Evolutionary conservation across 2,888 invertebrate genomes (phyloP).

Genomic region (Papilio gigon): DNA sequence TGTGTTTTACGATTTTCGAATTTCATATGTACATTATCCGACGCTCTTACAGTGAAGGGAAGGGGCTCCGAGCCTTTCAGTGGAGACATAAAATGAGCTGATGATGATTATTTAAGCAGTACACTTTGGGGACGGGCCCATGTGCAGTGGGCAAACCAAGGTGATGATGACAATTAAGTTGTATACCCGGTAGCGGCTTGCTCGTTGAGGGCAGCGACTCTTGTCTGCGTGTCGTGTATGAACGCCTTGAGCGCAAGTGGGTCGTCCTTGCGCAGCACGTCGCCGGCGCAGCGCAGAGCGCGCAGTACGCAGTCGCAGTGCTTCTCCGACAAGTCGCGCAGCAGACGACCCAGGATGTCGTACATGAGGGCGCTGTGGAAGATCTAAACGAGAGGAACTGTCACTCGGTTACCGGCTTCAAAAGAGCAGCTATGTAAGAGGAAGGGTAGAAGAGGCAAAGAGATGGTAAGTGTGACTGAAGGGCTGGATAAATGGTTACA

Average conservation of each 20-base stretch:
- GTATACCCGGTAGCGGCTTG: conserved; percentile 61
- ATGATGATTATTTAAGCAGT: too few species aligned
- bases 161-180: neutral
- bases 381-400: conserved; percentile 76
- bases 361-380: conserved; percentile 90
- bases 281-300: conserved; percentile 90
- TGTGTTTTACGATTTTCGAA: too few species aligned
- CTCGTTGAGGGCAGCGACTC: conserved; percentile 68
- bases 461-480: too few species aligned
- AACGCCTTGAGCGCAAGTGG: conserved; percentile 89
- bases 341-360: conserved; percentile 88
- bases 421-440: too few species aligned
- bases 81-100: too few species aligned
- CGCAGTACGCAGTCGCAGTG: conserved; percentile 92
- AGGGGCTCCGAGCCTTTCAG: too few species aligned
- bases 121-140: too few species aligned
- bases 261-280: conserved; percentile 92
- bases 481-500: too few species aligned
- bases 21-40: too few species aligned
- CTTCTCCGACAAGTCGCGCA: conserved; percentile 85
- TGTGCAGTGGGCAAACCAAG: neutral
- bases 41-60: too few species aligned
- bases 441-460: too few species aligned
- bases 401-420: too few species aligned
- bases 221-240: conserved; percentile 85